Conservation (phyloP, 1,140 invertebrate genomes). For the Oreohelix idahoensis region DNA sequence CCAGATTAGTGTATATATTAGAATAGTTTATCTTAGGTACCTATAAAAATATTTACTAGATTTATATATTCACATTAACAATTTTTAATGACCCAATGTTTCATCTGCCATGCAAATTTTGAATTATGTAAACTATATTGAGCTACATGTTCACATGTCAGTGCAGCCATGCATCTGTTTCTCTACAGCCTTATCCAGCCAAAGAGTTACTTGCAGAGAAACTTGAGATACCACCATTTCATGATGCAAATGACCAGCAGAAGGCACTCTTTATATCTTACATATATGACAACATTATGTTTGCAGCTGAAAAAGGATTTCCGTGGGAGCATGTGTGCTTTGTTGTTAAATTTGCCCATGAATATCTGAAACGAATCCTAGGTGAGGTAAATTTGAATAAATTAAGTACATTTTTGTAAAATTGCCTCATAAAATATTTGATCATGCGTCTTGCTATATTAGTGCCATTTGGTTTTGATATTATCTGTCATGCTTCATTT, state of each 20-base stretch:
- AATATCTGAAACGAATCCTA: conserved; percentile 55
- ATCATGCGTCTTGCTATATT: too few relatives aligned
- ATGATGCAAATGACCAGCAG: conserved; percentile 55
- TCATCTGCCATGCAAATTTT: too few relatives aligned
- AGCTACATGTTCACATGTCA: too few relatives aligned
- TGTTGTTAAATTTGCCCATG: conserved; percentile 55
- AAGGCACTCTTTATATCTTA: conserved; percentile 59
- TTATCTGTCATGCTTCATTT: too few relatives aligned
- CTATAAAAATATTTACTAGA: too few relatives aligned
- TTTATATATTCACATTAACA: too few relatives aligned
- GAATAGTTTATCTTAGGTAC: too few relatives aligned
- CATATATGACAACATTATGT: conserved; percentile 63
- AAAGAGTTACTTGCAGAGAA: conserved; percentile 45
- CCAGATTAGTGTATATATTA: too few relatives aligned
- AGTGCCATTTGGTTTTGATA: too few relatives aligned
- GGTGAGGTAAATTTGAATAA: conserved; percentile 44
- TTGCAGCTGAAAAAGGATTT: conserved; percentile 67
- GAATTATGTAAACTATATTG: too few relatives aligned
- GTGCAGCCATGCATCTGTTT: neutral
- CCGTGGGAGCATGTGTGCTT: conserved; percentile 60
- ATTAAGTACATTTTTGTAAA: neutral
- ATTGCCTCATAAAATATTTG: too few relatives aligned
- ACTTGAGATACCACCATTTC: conserved; percentile 49
- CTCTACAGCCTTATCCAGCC: neutral
- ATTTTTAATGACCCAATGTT: too few relatives aligned